phyloP scores from a whole-genome alignment of 2,797 vertebrate genomes.

The Poeciliopsis presidionis region DNA sequence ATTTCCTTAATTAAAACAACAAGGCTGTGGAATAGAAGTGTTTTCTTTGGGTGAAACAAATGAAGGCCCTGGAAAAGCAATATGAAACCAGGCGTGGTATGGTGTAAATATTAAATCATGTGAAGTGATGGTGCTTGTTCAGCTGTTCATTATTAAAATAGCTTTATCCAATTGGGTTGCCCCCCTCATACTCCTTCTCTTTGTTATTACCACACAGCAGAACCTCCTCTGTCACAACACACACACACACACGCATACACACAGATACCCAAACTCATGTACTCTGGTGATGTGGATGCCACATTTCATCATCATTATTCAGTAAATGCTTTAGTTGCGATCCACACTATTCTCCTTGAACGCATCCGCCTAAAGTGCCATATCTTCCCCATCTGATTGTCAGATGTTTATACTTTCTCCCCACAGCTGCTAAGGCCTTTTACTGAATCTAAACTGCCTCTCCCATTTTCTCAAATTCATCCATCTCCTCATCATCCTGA shows the following conservation, averaged over 20 bases:
- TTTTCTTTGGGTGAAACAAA: constrained; percentile 83
- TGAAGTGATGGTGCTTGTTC: constrained; percentile 78
- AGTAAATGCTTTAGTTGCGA: constrained; percentile 56
- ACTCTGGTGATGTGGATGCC: constrained; percentile 50
- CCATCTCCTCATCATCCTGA: constrained; percentile 48
- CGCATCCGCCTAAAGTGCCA: constrained; percentile 65
- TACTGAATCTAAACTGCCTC: constrained; percentile 62
- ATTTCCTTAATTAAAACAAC: constrained; percentile 88
- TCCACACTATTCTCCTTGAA: constrained; percentile 56
- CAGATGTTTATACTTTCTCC: constrained; percentile 53
- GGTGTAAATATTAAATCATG: constrained; percentile 83
- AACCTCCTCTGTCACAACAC: constrained; percentile 47
- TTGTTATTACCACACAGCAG: constrained; percentile 62
- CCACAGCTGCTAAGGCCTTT: constrained; percentile 39
- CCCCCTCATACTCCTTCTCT: constrained; percentile 62
- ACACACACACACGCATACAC: constrained; percentile 15
- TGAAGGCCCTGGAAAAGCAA: constrained; percentile 75
- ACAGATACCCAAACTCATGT: constrained; percentile 29
- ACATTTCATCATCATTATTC: constrained; percentile 72
- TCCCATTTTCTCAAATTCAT: constrained; percentile 74
- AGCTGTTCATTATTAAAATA: constrained; percentile 81
- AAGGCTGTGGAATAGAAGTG: constrained; percentile 81
- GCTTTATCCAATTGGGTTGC: constrained; percentile 77
- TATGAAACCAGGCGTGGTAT: constrained; percentile 75
- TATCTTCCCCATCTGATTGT: constrained; percentile 56